These are phyloP conservation scores for Eulemur rubriventer DNA, from an alignment of 2,797 vertebrate species.

Conservation along the genomic window DNA sequence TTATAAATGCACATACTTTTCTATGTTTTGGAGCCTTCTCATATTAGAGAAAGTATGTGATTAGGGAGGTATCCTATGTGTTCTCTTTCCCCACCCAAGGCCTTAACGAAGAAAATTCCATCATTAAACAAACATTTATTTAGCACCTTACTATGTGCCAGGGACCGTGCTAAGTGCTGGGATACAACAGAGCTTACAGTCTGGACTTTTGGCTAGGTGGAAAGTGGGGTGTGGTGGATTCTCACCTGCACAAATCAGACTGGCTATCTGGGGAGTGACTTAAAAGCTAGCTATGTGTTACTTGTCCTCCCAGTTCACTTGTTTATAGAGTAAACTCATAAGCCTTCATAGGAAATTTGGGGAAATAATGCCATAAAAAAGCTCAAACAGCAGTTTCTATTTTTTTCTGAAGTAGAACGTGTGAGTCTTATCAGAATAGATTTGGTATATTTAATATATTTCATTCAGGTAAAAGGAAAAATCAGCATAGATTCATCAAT, in stretches of 20 bases:
- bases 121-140: conserved; percentile 44
- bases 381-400: neutral
- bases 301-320: neutral
- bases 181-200: neutral
- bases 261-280: neutral
- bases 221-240: neutral
- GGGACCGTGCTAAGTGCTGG: neutral
- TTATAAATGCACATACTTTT: neutral
- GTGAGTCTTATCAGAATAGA: neutral
- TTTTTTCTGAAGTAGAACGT: neutral
- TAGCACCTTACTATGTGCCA: neutral
- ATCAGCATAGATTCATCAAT: neutral
- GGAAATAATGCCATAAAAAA: neutral
- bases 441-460: neutral
- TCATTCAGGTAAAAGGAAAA: neutral
- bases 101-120: conserved; percentile 41
- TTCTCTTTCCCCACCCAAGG: neutral
- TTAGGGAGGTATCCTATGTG: neutral
- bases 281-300: neutral
- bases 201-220: neutral
- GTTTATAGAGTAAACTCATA: neutral
- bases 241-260: neutral
- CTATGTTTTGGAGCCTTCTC: conserved; percentile 23
- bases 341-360: neutral
- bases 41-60: neutral